Conservation (phyloP, 2,113 vertebrate genomes). For the Rhinoptilus africanus region DNA sequence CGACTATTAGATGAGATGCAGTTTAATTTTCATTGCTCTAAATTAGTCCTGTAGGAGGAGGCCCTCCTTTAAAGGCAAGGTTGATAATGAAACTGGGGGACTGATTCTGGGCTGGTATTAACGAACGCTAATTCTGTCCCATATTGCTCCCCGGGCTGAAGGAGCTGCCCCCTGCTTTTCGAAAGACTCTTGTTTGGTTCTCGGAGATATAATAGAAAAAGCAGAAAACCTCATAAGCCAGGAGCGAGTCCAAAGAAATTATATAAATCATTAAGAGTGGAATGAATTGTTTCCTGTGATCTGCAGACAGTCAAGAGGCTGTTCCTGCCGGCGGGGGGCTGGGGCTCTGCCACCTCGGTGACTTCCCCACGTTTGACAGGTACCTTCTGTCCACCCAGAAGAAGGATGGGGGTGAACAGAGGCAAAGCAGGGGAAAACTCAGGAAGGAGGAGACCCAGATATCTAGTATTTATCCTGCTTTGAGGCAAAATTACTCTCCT, state of each 20-base stretch:
- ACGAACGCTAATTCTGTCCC: neutral
- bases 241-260: conserved; percentile 1
- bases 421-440: neutral
- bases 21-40: conserved; percentile 59
- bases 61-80: conserved; percentile 11
- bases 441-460: neutral
- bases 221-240: neutral
- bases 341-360: neutral
- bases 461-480: neutral
- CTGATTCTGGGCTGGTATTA: neutral
- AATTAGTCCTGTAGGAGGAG: conserved; percentile 40
- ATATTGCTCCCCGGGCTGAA: neutral
- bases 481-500: neutral
- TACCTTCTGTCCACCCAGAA: neutral
- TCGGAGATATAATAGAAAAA: neutral
- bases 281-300: conserved; percentile 31
- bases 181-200: neutral
- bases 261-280: neutral
- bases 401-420: accelerated
- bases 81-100: neutral
- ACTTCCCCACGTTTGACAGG: neutral
- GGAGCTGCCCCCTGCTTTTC: neutral
- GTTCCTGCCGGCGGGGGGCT: neutral
- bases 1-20: conserved; percentile 35
- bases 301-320: neutral